Evolutionary conservation across 2,888 invertebrate species (phyloP).

Genomic region (Drosophila vallismaia): DNA sequence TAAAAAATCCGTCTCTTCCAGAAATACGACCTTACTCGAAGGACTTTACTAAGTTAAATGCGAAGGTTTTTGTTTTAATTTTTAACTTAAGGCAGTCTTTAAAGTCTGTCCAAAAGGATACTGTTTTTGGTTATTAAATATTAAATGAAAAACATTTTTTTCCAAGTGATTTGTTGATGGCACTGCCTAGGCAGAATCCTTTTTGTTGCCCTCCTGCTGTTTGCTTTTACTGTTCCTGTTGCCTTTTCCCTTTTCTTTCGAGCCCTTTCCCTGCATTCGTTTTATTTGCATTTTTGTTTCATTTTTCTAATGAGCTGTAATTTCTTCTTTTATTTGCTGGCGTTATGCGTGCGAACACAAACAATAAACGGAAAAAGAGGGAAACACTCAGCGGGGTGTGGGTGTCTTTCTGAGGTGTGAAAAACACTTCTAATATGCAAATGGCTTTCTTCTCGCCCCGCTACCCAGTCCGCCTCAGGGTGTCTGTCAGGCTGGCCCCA

Average conservation of each 20-base stretch:
- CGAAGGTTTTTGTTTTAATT: no score
- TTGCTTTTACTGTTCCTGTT: conserved; percentile 62
- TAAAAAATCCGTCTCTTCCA: conserved; percentile 3
- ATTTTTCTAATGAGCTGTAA: conserved; percentile 82
- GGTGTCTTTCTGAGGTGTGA: conserved; percentile 63
- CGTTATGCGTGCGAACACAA: conserved; percentile 73
- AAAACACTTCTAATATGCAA: conserved; percentile 75
- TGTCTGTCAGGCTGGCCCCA: conserved; percentile 16
- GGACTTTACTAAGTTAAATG: no score
- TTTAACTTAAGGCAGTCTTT: no score
- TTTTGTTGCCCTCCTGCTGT: conserved; percentile 67
- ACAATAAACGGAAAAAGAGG: conserved; percentile 45
- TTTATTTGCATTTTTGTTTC: conserved; percentile 80
- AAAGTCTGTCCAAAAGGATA: no score
- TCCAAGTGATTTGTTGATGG: conserved; percentile 8
- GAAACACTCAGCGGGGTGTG: conserved; percentile 25
- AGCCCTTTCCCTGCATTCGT: conserved; percentile 38
- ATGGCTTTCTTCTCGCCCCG: conserved; percentile 39
- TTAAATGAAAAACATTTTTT: conserved; percentile 6
- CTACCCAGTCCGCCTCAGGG: neutral
- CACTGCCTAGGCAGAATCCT: conserved; percentile 59
- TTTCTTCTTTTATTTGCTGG: conserved; percentile 80
- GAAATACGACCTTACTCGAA: no score
- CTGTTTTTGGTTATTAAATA: no score
- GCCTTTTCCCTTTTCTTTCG: conserved; percentile 32